Evolutionary conservation across 1,140 invertebrate species (phyloP).

Genomic region (Drosophila truncata): DNA sequence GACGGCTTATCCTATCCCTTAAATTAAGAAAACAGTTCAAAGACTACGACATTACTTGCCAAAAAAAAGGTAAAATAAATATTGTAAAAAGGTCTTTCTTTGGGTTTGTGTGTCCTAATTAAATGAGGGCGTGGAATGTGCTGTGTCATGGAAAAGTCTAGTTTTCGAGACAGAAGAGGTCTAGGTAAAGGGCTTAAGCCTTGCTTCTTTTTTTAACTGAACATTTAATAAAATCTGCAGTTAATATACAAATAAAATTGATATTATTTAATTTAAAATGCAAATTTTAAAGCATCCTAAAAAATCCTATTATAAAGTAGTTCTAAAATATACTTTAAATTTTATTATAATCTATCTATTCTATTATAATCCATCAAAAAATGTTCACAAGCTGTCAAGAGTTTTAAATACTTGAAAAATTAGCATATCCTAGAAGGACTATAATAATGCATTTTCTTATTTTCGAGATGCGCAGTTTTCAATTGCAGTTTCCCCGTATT

Average conservation of each 20-base stretch:
- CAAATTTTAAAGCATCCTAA: no score
- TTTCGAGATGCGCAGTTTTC: background rate
- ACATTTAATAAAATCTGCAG: background rate
- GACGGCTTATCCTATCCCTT: slow-evolving; percentile 13
- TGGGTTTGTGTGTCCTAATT: slow-evolving; percentile 65
- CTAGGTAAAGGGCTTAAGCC: slow-evolving; percentile 1
- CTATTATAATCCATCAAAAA: background rate
- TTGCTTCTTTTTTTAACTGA: background rate
- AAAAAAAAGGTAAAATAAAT: slow-evolving; percentile 29
- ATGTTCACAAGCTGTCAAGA: background rate
- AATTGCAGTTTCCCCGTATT: slow-evolving; percentile 12
- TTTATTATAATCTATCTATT: no score
- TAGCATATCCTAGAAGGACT: background rate
- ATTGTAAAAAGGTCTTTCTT: slow-evolving; percentile 3
- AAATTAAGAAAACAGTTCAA: slow-evolving; percentile 64
- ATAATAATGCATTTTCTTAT: slow-evolving; percentile 5
- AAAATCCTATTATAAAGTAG: background rate
- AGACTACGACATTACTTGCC: slow-evolving; percentile 57
- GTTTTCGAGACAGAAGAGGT: background rate
- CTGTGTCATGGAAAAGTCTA: slow-evolving; percentile 52
- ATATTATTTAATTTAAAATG: background rate
- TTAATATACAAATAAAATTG: background rate
- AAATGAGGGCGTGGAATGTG: slow-evolving; percentile 61
- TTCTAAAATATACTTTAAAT: background rate
- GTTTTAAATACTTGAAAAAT: background rate